Evolutionary conservation across 2,113 vertebrate species (phyloP).

Genomic region (Caranx ignobilis): DNA sequence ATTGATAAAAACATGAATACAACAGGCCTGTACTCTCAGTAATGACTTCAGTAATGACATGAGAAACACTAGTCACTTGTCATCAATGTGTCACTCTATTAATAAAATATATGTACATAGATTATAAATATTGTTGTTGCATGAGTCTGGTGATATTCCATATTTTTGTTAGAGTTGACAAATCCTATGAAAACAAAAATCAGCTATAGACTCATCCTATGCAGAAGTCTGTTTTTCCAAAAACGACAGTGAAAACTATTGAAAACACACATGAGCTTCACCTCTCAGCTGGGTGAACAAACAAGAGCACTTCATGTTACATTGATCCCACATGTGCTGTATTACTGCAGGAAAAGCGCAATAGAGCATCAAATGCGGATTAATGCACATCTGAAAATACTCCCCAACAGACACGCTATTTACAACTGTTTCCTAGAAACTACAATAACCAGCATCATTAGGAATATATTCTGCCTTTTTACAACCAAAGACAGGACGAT

Average conservation of each 20-base stretch:
- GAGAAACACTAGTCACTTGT: not conserved
- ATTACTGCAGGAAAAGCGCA: no score
- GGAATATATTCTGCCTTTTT: not conserved
- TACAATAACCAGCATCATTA: not conserved
- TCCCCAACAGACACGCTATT: not conserved
- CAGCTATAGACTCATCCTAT: no score
- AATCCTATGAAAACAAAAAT: no score
- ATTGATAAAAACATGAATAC: not conserved
- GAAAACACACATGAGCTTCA: no score
- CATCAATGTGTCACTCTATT: not conserved
- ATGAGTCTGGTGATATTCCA: not conserved
- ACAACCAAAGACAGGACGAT: no score
- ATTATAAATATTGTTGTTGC: no score
- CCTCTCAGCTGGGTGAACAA: no score
- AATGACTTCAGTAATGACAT: not conserved
- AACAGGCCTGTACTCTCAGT: not conserved
- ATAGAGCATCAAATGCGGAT: not conserved
- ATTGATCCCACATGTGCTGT: no score
- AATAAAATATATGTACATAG: not conserved
- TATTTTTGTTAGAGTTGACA: not conserved
- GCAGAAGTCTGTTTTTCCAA: no score
- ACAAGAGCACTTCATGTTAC: no score
- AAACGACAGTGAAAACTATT: no score
- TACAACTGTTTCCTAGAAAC: not conserved
- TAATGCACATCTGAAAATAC: not conserved